A percentile compares a stretch with the other conserved stretches of the same genome.
Evolutionary conservation across 2,113 vertebrate genomes (phyloP).

Genomic region (Mugil cephalus): DNA sequence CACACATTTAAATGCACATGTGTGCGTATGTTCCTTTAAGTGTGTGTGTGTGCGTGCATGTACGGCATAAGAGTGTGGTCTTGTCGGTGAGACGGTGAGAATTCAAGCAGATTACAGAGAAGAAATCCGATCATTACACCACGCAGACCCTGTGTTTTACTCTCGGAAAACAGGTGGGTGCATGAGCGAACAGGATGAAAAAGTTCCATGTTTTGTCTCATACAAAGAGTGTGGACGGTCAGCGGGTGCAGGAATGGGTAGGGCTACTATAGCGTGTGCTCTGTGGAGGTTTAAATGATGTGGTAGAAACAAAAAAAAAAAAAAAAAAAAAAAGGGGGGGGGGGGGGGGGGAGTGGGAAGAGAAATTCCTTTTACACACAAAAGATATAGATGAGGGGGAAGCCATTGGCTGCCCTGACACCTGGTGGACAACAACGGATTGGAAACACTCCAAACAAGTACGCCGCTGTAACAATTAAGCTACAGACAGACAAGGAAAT

Average conservation of each 20-base stretch:
- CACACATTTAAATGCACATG: conserved; percentile 2
- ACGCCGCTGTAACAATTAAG: not conserved
- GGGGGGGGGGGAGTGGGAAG: conserved; percentile 11
- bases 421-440: conserved; percentile 74
- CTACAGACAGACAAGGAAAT: not conserved
- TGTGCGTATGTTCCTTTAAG: conserved; percentile 7
- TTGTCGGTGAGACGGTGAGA: conserved; percentile 74
- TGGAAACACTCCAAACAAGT: not conserved
- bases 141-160: conserved; percentile 81
- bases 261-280: conserved; percentile 50
- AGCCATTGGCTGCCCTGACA: conserved; percentile 67
- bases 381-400: not conserved
- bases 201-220: conserved; percentile 65
- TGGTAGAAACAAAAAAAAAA: conserved; percentile 13
- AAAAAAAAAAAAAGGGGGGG: not conserved
- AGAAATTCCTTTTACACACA: conserved; percentile 27
- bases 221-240: conserved; percentile 70
- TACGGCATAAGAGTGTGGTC: conserved; percentile 44
- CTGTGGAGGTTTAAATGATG: conserved; percentile 54
- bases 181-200: conserved; percentile 76
- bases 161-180: conserved; percentile 81
- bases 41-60: conserved; percentile 20
- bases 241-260: conserved; percentile 73
- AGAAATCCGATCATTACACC: conserved; percentile 82
- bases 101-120: conserved; percentile 84